phyloP scores from a whole-genome alignment of 2,113 vertebrate species.

The Podarcis raffonei region DNA sequence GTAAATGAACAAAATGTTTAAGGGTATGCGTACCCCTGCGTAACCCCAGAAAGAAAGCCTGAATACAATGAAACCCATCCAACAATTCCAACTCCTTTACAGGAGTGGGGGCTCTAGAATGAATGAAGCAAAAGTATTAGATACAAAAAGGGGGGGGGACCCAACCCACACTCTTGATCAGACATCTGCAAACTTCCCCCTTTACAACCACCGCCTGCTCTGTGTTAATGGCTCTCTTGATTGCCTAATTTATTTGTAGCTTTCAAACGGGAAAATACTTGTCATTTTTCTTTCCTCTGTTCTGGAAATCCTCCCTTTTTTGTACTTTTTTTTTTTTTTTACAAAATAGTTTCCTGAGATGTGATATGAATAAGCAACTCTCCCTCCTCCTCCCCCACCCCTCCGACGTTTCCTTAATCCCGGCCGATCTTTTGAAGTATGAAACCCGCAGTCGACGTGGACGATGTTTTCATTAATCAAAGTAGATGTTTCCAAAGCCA shows the following conservation, averaged over 20 bases:
- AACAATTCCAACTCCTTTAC: background rate
- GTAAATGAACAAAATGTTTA: too few species aligned
- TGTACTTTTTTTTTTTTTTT: background rate
- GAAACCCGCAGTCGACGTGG: constrained; percentile 67
- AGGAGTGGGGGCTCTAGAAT: background rate
- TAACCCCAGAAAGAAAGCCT: too few species aligned
- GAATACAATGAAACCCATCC: background rate
- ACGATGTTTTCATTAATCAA: constrained; percentile 81
- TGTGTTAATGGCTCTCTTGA: constrained; percentile 66
- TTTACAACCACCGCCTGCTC: constrained; percentile 42
- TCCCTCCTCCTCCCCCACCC: background rate
- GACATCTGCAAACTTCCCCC: background rate
- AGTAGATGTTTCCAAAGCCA: constrained; percentile 75
- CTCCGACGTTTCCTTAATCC: constrained; percentile 54
- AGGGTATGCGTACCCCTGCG: too few species aligned
- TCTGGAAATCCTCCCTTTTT: background rate
- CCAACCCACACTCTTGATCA: background rate
- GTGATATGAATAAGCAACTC: constrained; percentile 66
- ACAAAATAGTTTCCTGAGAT: constrained; percentile 63
- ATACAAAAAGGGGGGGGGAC: background rate
- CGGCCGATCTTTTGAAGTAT: constrained; percentile 73
- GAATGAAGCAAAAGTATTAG: constrained; percentile 20
- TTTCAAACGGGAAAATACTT: constrained; percentile 46
- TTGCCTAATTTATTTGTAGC: constrained; percentile 62
- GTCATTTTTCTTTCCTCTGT: constrained; percentile 17